Evolutionary conservation across 2,888 invertebrate genomes (phyloP), one percentile per base, ranked within the genome.

Genomic region (Ormyrus rosae): DNA sequence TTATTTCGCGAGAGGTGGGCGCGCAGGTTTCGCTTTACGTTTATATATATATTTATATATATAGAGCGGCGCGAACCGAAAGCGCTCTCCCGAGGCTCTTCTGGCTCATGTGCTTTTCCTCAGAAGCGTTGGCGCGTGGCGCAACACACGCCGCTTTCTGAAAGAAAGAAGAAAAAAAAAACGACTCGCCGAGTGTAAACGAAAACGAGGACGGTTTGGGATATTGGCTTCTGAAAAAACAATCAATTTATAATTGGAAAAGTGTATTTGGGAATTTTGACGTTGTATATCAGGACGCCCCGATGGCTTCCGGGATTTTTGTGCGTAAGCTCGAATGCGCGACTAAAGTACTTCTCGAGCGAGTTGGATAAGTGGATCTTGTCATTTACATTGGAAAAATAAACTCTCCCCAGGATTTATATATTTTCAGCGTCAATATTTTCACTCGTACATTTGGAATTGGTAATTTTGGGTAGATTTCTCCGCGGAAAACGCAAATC

Each of bases 211-310:
- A 71, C 60, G n/a, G 45, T 55, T 13, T 55, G 60, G 73, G 46
- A n/a, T 63, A 67, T 61, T 76, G 67, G 34, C 34, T 69, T 53
- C 58, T 74, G 58, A 75, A 19, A 78, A 78, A 78, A 78, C 78
- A 78, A 72, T 78, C 72, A 72, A 77, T 64, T 77, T 71, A 34
- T 56, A 64, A 75, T 75, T 51, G 60, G 68, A 68, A 69, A 55
- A 61, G 67, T 67, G 11, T 56, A 58, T 56, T 64, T 46, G 50
- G 7, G n/a, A 65, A 65, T 74, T 74, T 71, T 71, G 50, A 61
- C 61, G 61, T 34, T 8, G 19, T n/a, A 7, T 11, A 11, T 55
- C 46, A n/a, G 46, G 19, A 2, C 13, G 4, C 34, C 11, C 48
- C 60, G 55, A 70, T 50, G 60, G 60, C 11, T 58, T 63, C 46